Evolutionary conservation across 2,888 invertebrate species (phyloP), one percentile per base, ranked within the genome.

Genomic region (Drosophila tripunctata): DNA sequence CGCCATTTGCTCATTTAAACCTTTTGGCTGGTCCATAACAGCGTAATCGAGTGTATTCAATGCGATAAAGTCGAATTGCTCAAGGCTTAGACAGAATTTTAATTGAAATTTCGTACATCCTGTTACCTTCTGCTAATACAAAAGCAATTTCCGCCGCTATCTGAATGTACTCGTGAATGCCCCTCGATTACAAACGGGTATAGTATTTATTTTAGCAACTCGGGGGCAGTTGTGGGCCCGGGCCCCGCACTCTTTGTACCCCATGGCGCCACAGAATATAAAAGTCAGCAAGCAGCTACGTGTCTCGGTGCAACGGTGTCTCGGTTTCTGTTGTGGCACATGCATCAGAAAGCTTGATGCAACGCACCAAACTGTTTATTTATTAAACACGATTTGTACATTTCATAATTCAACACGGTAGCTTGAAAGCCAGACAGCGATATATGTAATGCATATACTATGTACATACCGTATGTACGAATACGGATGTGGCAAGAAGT

Each of bases 361-460:
- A 41, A 85, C 79, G 85, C 87, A 86, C 61, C 48, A 63, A 50
- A 10, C 73, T 84, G 69, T 68, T 83, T 78, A 86, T 56, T 84
- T 85, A 84, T 87, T 87, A 71, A 84, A 82, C 74, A 83, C 73
- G 72, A 75, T 79, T 82, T 85, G 79, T 68, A 75, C 78, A 83
- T 85, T 84, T 79, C 75, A 86, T 73, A 87, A 82, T 65, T 61
- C 69, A 66, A 70, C 63, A 54, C 17, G 62, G 41, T 12, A 48
- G 24, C 52, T 45, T 19, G 51, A 30, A 10, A 44, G 48, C 40
- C 43, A 41, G 52, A 63, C 30, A 48, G 40, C 24, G 35, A 56
- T 57, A 15, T 19, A n/a, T n/a, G n/a, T n/a, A n/a, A n/a, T n/a
- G n/a, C n/a, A n/a, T n/a, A n/a, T n/a, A n/a, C n/a, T n/a, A n/a